phyloP scores from a whole-genome alignment of 2,113 vertebrate genomes.

The Anthoscopus minutus region DNA sequence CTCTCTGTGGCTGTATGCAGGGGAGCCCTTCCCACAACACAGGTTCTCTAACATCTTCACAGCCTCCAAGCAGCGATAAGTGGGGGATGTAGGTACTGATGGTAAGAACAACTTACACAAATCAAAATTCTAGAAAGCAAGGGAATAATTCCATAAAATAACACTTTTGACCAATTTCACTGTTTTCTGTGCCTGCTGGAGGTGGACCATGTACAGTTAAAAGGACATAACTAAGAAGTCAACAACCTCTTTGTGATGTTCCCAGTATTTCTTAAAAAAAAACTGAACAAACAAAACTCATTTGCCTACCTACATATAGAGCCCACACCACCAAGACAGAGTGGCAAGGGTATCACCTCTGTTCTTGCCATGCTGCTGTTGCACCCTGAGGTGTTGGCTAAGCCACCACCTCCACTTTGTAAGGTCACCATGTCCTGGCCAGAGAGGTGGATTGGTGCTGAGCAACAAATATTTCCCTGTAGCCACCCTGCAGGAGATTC shows the following conservation, averaged over 20 bases:
- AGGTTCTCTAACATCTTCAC: not conserved
- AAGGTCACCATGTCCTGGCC: not conserved
- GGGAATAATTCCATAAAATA: not conserved
- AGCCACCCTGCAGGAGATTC: not conserved
- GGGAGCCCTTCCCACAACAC: not conserved
- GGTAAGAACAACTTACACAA: not conserved
- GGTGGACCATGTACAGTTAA: not conserved
- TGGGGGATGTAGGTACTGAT: not conserved
- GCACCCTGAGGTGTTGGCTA: not conserved
- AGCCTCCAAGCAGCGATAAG: accelerated
- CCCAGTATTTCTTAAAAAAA: not conserved
- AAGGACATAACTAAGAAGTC: not conserved
- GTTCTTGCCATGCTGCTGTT: not conserved
- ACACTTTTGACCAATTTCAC: not conserved
- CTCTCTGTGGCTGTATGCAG: not conserved
- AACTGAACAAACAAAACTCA: not conserved
- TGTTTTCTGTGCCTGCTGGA: not conserved
- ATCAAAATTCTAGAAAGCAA: not conserved
- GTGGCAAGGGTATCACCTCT: not conserved
- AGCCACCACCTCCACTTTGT: not conserved
- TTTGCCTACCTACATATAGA: not conserved
- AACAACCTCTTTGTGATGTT: not conserved
- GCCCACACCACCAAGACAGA: accelerated
- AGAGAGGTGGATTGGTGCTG: not conserved
- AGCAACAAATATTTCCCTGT: not conserved